Evolutionary conservation across 2,797 vertebrate genomes (phyloP), one percentile per base, ranked within the genome.

Genomic region (Schizothorax lantsangensis): DNA sequence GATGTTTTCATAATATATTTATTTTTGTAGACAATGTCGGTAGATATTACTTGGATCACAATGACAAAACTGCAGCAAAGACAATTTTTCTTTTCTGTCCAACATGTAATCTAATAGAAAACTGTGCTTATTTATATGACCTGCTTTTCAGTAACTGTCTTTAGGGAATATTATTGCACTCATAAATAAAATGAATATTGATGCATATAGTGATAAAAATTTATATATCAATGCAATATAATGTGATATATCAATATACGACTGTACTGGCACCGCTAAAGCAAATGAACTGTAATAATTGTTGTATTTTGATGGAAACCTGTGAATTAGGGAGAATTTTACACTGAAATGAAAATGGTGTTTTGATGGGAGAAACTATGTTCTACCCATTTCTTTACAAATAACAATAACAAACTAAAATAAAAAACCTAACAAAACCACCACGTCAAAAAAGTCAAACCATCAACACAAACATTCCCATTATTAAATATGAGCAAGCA

Each of bases 391-490:
- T 81, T 69, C 64, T 69, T 52, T 43, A 54, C 64, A 23, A 38
- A 17, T 71, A 12, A 83, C 43, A 81, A 47, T 47, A 10, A 17
- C 0, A 15, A 80, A 26, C 2, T 11, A 19, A 52, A 77, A 30
- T 26, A 3, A 77, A 26, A 59, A 59, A 23, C 15, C 43, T 15
- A 68, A n/a, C 4, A 26, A 17, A 71, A 43, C 43, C 8, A 17
- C 52, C 52, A 30, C 49, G 72, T 82, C 23, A 73, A 83, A 59
- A 15, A 83, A 72, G 36, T 59, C 9, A 57, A 19, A 30, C 30
- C 30, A 66, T 66, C 64, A 66, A 54, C 14, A 57, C 17, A 26
- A 72, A 74, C 38, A 26, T 2, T 62, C 54, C 6, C 52, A 15
- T 47, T 62, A 43, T 36, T 75, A 74, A 62, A 64, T 47, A n/a